phyloP scores from a whole-genome alignment of 2,888 invertebrate genomes.

The Aplocera efformata region DNA sequence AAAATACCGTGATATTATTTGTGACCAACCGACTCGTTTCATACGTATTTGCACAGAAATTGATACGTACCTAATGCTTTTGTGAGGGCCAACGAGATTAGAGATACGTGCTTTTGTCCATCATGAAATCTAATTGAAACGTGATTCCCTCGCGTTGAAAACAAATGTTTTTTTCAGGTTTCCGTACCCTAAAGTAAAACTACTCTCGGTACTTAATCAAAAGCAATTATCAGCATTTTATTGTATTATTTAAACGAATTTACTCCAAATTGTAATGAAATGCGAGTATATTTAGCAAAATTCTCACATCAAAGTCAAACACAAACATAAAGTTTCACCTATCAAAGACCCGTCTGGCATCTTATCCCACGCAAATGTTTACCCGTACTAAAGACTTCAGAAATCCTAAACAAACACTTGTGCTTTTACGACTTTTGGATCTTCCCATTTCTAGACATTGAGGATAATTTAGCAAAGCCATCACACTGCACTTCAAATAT shows the following conservation, averaged over 20 bases:
- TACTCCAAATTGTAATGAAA: not conserved
- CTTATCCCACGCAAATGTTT: slow-evolving; percentile 18
- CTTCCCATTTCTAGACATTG: slow-evolving; percentile 20
- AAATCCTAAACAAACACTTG: slow-evolving; percentile 38
- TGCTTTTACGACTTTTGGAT: slow-evolving; percentile 35
- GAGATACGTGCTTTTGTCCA: slow-evolving; percentile 5
- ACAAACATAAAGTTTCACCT: slow-evolving; percentile 16
- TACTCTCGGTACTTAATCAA: no score
- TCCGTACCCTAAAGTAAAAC: no score
- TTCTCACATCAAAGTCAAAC: slow-evolving; percentile 12
- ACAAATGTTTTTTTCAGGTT: not conserved
- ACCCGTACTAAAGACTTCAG: slow-evolving; percentile 25
- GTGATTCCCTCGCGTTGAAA: not conserved
- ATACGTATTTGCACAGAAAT: slow-evolving; percentile 9
- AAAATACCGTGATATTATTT: no score
- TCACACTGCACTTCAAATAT: no score
- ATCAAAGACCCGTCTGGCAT: slow-evolving; percentile 21
- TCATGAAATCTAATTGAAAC: slow-evolving; percentile 3
- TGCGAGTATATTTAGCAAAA: slow-evolving; percentile 3
- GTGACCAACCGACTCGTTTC: not conserved
- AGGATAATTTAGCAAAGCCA: no score
- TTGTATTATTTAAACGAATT: no score
- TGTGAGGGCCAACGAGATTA: slow-evolving; percentile 4
- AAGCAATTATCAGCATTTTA: no score
- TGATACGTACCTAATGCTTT: slow-evolving; percentile 7